phyloP scores from a whole-genome alignment of 2,113 vertebrate species.

The Brachyistius frenatus region DNA sequence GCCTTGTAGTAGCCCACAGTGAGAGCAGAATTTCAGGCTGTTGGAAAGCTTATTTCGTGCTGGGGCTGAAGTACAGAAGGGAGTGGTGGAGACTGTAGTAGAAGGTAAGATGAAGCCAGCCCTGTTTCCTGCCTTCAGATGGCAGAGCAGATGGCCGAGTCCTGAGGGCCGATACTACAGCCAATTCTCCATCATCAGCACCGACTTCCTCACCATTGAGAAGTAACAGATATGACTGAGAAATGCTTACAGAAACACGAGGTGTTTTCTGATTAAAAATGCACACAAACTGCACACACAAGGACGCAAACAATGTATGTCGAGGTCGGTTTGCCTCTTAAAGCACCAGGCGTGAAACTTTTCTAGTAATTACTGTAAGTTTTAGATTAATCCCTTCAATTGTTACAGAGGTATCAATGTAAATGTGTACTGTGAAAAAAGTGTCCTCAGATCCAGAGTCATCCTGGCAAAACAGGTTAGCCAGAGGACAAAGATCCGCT shows the following conservation, averaged over 20 bases:
- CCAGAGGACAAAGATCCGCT: constrained; percentile 57
- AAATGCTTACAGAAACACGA: not conserved
- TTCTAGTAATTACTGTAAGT: not conserved
- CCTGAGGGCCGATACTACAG: constrained; percentile 40
- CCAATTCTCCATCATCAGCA: constrained; percentile 35
- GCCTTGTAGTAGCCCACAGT: constrained; percentile 39
- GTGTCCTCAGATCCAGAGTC: not conserved
- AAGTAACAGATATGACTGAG: constrained; percentile 16
- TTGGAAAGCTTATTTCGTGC: constrained; percentile 51
- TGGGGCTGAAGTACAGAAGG: constrained; percentile 47
- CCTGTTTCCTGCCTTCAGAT: constrained; percentile 75
- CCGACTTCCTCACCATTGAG: constrained; percentile 19
- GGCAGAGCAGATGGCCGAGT: constrained; percentile 80
- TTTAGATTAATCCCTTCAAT: not conserved
- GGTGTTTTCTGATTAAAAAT: constrained; percentile 12
- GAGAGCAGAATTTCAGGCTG: constrained; percentile 59
- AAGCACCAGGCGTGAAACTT: not conserved
- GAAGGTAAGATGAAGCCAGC: constrained; percentile 50
- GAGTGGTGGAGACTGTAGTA: constrained; percentile 37
- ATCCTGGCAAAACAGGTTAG: constrained; percentile 20
- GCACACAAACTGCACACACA: not conserved
- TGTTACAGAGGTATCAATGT: not conserved
- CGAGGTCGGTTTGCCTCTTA: not conserved
- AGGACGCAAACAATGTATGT: not conserved
- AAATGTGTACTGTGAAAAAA: not conserved